Evolutionary conservation across 2,888 invertebrate genomes (phyloP), one percentile per base, ranked within the genome.

Genomic region (Ormyrus rosae): DNA sequence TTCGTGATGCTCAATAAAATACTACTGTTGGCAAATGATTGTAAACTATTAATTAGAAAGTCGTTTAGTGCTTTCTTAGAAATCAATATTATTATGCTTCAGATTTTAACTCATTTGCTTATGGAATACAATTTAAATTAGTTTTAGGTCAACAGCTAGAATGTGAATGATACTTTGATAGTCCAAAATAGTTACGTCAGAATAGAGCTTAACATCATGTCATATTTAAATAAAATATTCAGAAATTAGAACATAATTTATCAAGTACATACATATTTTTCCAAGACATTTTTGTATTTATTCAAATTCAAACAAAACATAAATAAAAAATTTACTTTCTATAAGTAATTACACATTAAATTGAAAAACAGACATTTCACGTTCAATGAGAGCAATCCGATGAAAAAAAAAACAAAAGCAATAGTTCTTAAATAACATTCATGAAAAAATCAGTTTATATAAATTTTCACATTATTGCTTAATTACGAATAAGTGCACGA

Each of bases 291-390:
- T 34, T 34, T 34, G 3, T 74, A 69, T 58, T 51, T 13, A 8
- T 50, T 61, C 55, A 46, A 46, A 8, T 64, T 64, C 10, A 34
- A 34, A 34, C 34, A 34, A 5, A 55, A 51, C 53, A 58, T 71
- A 78, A 78, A 50, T 78, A 69, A 79, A 69, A 71, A 69, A 75
- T 34, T 11, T 13, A 6, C 67, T 61, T 65, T 70, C 19, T 72
- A 61, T 61, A 78, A 80, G 60, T 71, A 67, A 74, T 51, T 0
- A 11, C 50, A 64, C 63, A 64, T 34, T 50, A 64, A 63, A 73
- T 64, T 72, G 53, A 0, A 53, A 51, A 46, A 7, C 6, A 51
- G 8, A 45, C 13, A 10, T 50, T 60, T 61, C 55, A 34, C 9
- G 34, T 34, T 13, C 19, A 9, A 0, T 8, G n/a, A 64, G 4